phyloP scores from a whole-genome alignment of 2,888 invertebrate species.

The Uloborus plumipes region DNA sequence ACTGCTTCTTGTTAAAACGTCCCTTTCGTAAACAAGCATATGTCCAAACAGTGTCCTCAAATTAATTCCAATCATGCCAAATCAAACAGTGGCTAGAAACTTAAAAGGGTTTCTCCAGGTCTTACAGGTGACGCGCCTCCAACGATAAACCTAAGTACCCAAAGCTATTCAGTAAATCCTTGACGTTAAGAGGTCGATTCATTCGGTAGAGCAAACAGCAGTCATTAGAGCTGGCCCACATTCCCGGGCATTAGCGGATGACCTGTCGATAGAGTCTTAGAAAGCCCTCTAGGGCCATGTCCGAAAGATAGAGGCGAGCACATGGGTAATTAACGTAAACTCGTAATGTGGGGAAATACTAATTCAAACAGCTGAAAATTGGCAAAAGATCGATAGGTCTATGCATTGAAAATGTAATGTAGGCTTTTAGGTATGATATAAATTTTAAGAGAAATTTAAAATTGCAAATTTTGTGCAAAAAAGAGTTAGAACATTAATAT shows the following conservation, averaged over 20 bases:
- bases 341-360: too few species aligned
- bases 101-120: constrained; percentile 19
- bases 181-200: constrained; percentile 17
- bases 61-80: not conserved
- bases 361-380: too few species aligned
- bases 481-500: too few species aligned
- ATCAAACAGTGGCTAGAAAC: constrained; percentile 3
- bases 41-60: too few species aligned
- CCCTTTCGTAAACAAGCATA: too few species aligned
- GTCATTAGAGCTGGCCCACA: constrained; percentile 28
- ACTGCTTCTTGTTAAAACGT: too few species aligned
- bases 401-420: too few species aligned
- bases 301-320: constrained; percentile 17
- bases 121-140: constrained; percentile 2
- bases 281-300: constrained; percentile 26
- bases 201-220: constrained; percentile 33
- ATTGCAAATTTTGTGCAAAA: too few species aligned
- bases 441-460: too few species aligned
- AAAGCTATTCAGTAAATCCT: constrained; percentile 24
- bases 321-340: constrained; percentile 12
- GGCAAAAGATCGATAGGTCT: too few species aligned
- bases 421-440: too few species aligned
- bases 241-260: constrained; percentile 27
- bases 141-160: constrained; percentile 20
- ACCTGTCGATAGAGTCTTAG: constrained; percentile 9